phyloP scores from a whole-genome alignment of 2,888 invertebrate species.

The Rhaphigaster nebulosa region DNA sequence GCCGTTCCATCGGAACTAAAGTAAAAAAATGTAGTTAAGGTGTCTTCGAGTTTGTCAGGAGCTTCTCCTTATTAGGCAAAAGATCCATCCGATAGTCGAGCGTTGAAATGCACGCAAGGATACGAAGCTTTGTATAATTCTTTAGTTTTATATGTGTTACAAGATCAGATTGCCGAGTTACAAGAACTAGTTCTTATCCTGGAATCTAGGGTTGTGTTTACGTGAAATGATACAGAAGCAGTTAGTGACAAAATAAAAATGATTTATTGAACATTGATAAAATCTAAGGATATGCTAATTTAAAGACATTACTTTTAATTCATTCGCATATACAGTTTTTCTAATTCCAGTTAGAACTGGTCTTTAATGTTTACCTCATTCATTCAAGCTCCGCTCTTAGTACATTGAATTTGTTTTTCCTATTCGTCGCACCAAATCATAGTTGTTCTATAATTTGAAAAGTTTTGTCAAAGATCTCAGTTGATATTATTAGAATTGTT shows the following conservation, averaged over 20 bases:
- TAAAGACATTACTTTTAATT: background rate
- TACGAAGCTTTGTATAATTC: background rate
- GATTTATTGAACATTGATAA: background rate
- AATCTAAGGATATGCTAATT: background rate
- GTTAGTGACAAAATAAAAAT: background rate
- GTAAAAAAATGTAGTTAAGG: background rate
- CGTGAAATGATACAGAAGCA: background rate
- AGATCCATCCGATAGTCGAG: background rate
- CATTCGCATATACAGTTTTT: background rate
- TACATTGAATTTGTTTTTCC: background rate
- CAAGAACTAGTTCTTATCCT: background rate
- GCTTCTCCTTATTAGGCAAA: background rate
- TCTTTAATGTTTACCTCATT: background rate
- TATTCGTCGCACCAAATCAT: background rate
- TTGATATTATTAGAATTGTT: no score
- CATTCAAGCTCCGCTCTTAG: background rate
- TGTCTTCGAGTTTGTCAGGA: background rate
- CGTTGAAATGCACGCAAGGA: constrained; percentile 2
- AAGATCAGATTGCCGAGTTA: background rate
- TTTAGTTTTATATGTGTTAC: background rate
- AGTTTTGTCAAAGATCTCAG: background rate
- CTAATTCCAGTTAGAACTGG: background rate
- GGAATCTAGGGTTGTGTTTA: background rate
- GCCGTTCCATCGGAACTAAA: background rate
- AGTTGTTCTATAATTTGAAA: background rate